These are phyloP conservation scores for Zootoca vivipara DNA, from an alignment of 2,113 vertebrate species.

Conservation along the genomic window DNA sequence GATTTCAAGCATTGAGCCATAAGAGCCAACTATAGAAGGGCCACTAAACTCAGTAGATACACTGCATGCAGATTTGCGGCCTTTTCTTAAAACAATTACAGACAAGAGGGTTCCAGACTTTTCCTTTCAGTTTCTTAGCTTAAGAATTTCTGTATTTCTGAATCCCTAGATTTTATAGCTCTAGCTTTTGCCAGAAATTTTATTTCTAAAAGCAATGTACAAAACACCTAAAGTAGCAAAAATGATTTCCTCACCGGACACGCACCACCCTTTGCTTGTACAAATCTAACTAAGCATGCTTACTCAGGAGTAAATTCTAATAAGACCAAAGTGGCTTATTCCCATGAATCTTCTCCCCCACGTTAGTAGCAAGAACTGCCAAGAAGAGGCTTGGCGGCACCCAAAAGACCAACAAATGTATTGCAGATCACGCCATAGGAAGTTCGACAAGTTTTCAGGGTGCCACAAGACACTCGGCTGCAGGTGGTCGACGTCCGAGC, in stretches of 20 bases:
- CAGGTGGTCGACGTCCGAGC: too few species aligned
- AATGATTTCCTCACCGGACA: background rate
- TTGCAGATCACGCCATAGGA: too few species aligned
- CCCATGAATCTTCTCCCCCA: background rate
- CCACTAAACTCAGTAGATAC: background rate
- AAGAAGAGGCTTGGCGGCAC: background rate
- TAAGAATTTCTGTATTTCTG: background rate
- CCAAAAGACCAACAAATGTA: background rate
- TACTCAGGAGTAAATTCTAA: background rate
- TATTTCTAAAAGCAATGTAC: background rate
- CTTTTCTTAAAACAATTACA: background rate
- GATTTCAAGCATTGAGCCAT: background rate
- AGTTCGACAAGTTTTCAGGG: too few species aligned
- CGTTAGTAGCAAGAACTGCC: background rate
- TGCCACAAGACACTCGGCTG: too few species aligned
- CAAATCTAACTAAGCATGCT: background rate
- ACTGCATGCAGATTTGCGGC: background rate
- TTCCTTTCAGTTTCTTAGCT: background rate
- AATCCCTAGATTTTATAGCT: background rate
- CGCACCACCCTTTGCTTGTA: too few species aligned
- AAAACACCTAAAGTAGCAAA: background rate
- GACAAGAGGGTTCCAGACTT: background rate
- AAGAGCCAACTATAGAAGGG: background rate
- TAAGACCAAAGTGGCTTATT: background rate
- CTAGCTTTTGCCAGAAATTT: too few species aligned